Conservation (phyloP, 2,888 invertebrate species). For the Apotomis turbidana region DNA sequence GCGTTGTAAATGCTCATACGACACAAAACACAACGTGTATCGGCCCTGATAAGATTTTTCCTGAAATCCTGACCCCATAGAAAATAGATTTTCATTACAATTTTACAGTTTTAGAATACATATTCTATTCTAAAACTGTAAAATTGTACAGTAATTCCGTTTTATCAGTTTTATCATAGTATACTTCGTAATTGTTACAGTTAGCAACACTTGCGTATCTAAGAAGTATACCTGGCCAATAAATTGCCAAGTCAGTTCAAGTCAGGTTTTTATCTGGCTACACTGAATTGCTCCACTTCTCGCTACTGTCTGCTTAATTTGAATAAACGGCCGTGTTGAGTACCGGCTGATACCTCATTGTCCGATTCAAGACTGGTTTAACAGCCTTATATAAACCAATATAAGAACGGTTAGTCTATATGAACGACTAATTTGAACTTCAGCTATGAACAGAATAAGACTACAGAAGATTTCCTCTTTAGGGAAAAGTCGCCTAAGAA, state of each 20-base stretch:
- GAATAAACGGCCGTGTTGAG: slow-evolving; percentile 60
- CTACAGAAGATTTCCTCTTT: too few relatives aligned
- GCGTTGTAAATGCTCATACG: too few relatives aligned
- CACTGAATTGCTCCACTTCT: slow-evolving; percentile 52
- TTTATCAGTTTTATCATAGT: too few relatives aligned
- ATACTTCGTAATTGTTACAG: background rate
- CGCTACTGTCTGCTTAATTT: slow-evolving; percentile 57
- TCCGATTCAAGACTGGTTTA: slow-evolving; percentile 43
- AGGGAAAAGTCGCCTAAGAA: too few relatives aligned
- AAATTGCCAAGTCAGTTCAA: slow-evolving; percentile 27
- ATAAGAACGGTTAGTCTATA: slow-evolving; percentile 5
- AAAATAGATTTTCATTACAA: too few relatives aligned
- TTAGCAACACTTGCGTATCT: background rate
- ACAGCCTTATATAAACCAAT: slow-evolving; percentile 13
- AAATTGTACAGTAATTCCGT: too few relatives aligned
- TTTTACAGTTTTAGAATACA: too few relatives aligned
- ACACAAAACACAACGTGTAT: too few relatives aligned
- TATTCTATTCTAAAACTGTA: too few relatives aligned
- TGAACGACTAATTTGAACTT: background rate
- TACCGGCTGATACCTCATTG: slow-evolving; percentile 45
- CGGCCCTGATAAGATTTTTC: too few relatives aligned
- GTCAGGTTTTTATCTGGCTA: slow-evolving; percentile 27
- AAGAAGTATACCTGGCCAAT: background rate
- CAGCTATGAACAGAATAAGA: too few relatives aligned
- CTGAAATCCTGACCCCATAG: background rate